Conservation (phyloP, 2,113 vertebrate genomes). For the Isichthys henryi region DNA sequence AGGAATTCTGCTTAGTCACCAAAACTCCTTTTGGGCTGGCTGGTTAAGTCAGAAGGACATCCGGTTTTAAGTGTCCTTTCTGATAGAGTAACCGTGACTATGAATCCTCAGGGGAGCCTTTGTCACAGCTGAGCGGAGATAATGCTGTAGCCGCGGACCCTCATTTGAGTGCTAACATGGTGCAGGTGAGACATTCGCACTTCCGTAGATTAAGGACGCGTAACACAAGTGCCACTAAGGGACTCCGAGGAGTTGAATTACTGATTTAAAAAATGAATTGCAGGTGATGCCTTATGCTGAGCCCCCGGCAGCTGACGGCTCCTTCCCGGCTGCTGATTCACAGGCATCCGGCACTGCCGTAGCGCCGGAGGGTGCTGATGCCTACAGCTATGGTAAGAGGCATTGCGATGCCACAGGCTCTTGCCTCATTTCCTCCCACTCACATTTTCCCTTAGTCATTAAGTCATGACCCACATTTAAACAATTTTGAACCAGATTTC, state of each 20-base stretch:
- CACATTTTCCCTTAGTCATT: neutral
- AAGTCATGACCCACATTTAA: neutral
- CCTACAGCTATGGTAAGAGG: conserved; percentile 45
- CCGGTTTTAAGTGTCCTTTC: neutral
- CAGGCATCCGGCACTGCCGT: conserved; percentile 34
- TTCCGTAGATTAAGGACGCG: neutral
- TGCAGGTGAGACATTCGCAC: conserved; percentile 37
- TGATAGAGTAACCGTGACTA: neutral
- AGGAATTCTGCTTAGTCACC: neutral
- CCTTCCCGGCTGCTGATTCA: conserved; percentile 27
- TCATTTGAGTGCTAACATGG: conserved; percentile 33
- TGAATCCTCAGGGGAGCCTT: conserved; percentile 32
- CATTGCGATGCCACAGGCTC: neutral
- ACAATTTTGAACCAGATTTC: neutral
- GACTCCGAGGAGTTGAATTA: neutral
- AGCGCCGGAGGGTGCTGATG: conserved; percentile 34
- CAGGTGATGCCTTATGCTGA: conserved; percentile 40
- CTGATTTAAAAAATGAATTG: neutral
- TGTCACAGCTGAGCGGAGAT: conserved; percentile 26
- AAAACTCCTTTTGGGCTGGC: neutral
- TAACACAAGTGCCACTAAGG: neutral
- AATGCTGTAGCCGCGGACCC: conserved; percentile 24
- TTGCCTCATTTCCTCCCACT: neutral
- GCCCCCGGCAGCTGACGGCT: conserved; percentile 27
- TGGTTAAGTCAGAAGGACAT: neutral